Evolutionary conservation across 2,113 vertebrate genomes (phyloP).

Genomic region (Notechis scutatus): DNA sequence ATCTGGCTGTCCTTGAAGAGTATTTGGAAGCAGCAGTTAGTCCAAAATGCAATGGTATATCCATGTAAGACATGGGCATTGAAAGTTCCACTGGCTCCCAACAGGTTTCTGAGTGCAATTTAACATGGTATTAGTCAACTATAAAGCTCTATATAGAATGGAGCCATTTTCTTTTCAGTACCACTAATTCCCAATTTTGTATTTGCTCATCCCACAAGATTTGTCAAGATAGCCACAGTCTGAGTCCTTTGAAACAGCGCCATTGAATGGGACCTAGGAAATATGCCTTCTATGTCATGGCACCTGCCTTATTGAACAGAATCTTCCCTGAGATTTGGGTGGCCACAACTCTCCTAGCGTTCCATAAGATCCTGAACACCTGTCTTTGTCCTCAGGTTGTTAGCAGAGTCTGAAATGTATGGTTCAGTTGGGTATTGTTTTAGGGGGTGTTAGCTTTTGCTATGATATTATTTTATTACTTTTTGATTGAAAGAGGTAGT

Average conservation of each 20-base stretch:
- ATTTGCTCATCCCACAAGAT: background rate
- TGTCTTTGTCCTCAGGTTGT: background rate
- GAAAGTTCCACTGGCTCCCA: background rate
- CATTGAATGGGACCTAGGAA: background rate
- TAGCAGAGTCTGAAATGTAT: background rate
- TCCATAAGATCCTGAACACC: background rate
- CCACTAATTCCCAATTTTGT: background rate
- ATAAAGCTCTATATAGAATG: background rate
- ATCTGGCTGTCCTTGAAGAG: background rate
- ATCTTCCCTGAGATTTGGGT: background rate
- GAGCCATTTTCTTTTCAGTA: background rate
- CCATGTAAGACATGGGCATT: background rate
- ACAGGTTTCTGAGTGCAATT: background rate
- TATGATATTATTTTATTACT: background rate
- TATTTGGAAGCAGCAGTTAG: background rate
- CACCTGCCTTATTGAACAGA: background rate
- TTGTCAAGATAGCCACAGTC: background rate
- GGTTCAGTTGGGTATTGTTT: background rate
- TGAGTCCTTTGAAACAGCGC: background rate
- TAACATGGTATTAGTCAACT: background rate
- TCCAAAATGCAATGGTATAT: background rate
- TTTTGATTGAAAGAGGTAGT: background rate
- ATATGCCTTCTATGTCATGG: background rate
- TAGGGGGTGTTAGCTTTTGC: background rate
- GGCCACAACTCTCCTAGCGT: background rate